Conservation (phyloP, 2,113 vertebrate species). For the Climacteris rufus region DNA sequence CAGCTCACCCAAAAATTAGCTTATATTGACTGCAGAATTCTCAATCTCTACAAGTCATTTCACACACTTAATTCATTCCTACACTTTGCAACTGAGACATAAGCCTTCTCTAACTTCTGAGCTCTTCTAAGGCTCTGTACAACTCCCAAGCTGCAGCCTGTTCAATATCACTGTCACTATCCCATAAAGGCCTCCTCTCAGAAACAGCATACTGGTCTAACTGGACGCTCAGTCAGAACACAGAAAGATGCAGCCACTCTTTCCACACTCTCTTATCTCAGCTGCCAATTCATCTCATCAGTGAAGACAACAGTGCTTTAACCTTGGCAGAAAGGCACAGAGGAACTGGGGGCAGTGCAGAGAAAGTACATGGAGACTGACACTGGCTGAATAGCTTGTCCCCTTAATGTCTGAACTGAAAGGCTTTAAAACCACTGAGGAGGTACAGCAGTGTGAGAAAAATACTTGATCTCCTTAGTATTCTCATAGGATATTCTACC, state of each 20-base stretch:
- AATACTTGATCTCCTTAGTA: neutral
- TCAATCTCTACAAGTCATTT: neutral
- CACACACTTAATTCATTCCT: neutral
- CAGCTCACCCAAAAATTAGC: neutral
- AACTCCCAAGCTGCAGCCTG: neutral
- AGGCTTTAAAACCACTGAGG: neutral
- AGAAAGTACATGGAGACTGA: rapidly evolving
- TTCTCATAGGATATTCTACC: neutral
- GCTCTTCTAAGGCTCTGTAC: neutral
- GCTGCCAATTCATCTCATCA: neutral
- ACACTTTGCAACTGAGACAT: neutral
- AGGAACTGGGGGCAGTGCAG: neutral
- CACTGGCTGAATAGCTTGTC: neutral
- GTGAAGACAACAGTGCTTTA: neutral
- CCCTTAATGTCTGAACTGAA: neutral
- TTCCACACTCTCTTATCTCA: neutral
- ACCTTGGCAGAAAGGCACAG: neutral
- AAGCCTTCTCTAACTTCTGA: neutral
- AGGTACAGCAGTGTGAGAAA: neutral
- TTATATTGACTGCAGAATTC: neutral
- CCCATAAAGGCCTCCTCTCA: neutral
- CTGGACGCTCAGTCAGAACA: neutral
- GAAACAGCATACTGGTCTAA: neutral
- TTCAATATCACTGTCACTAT: neutral
- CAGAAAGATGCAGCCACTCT: neutral